phyloP scores from a whole-genome alignment of 2,888 invertebrate species.

The Argyra leucocephala region DNA sequence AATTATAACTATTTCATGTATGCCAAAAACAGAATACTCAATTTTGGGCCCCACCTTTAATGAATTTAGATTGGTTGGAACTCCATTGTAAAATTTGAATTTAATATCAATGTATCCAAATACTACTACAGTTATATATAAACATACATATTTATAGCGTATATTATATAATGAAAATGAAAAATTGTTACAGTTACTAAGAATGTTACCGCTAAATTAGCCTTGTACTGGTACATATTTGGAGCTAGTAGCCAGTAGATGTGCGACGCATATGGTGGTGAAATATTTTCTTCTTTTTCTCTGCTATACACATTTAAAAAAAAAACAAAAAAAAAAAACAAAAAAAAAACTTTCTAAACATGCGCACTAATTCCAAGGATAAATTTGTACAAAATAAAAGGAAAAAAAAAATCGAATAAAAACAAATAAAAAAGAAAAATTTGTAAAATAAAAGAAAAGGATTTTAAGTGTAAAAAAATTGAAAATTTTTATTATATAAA shows the following conservation, averaged over 20 bases:
- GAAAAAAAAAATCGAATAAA: too few species aligned
- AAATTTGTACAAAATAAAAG: not conserved
- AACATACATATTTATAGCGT: not conserved
- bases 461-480: too few species aligned
- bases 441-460: too few species aligned
- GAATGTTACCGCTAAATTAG: constrained; percentile 3
- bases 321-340: not conserved
- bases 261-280: not conserved
- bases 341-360: not conserved
- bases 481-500: too few species aligned
- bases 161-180: not conserved
- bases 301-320: not conserved
- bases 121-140: not conserved
- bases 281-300: not conserved
- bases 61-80: constrained; percentile 26
- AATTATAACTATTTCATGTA: too few species aligned
- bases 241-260: not conserved
- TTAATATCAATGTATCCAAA: not conserved
- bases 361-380: constrained; percentile 15
- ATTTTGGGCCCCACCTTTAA: constrained; percentile 27
- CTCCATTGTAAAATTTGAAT: not conserved
- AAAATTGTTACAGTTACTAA: constrained; percentile 1
- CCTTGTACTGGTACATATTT: not conserved
- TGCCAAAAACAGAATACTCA: too few species aligned
- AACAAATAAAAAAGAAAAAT: too few species aligned